These are phyloP conservation scores for Toxostoma redivivum DNA, from an alignment of 2,113 vertebrate species.

Conservation along the genomic window DNA sequence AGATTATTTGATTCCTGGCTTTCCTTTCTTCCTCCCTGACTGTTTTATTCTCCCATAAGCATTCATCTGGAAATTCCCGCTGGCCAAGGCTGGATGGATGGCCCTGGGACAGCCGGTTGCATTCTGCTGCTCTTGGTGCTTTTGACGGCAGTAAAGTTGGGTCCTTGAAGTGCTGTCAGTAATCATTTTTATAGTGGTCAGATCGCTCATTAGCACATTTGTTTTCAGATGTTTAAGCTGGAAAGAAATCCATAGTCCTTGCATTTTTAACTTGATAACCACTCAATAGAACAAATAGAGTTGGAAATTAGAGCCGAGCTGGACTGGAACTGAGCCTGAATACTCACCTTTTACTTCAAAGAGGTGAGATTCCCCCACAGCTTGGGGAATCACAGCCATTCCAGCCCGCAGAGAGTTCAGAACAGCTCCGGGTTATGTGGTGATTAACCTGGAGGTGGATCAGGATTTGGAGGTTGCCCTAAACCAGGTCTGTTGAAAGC, in stretches of 20 bases:
- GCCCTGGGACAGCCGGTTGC: neutral
- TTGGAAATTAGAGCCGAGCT: neutral
- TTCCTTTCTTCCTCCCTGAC: neutral
- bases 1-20: neutral
- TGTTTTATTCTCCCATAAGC: neutral
- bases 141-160: constrained; percentile 2
- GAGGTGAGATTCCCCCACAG: neutral
- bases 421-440: neutral
- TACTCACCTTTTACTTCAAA: neutral
- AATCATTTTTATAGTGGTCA: constrained; percentile 45
- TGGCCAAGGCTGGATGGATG: neutral
- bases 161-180: constrained; percentile 42
- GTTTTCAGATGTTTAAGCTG: constrained; percentile 60
- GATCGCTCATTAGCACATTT: constrained; percentile 55
- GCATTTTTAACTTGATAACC: constrained; percentile 64
- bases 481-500: neutral
- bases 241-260: constrained; percentile 60
- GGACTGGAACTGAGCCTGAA: neutral
- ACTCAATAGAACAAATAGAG: constrained; percentile 53
- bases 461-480: neutral
- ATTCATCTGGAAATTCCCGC: neutral
- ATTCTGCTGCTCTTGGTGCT: neutral
- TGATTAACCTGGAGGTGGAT: neutral
- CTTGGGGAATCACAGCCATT: neutral
- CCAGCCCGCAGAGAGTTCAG: neutral